Evolutionary conservation across 2,113 vertebrate genomes (phyloP), one percentile per base, ranked within the genome.

Genomic region (Lathamus discolor): DNA sequence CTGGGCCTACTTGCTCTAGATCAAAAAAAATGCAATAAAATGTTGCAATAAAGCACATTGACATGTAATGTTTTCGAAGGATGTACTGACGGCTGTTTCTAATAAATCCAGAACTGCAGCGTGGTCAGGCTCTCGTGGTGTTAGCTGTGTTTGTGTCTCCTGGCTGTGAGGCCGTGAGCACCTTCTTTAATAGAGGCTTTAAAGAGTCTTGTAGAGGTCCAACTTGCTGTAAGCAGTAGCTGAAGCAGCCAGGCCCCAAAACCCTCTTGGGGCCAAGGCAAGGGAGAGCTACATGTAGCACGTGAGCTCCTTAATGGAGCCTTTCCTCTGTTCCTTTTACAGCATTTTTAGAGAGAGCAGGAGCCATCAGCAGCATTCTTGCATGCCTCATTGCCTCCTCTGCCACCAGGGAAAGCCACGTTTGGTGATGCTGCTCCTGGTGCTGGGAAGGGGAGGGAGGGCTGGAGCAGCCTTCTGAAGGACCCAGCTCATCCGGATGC

Each of bases 1-100:
- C 96, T 98, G 97, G 96, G 97, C 97, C 96, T 97, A 98, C 96
- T 98, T 97, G 97, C 98, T 98, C 97, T 97, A 97, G 95, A 97
- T 97, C 86, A 82, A 96, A 96, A 96, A 96, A 97, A 97, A 97
- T 92, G 97, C 97, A 98, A 98, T 98, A 98, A 98, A 98, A 96
- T 91, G 94, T 97, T 98, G 98, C 98, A 98, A 97, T 98, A 98
- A 98, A 98, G 87, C 95, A 97, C 92, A 92, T 97, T 75, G 96
- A 85, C 92, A 96, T 97, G 97, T 97, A 97, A 96, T 96, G 96
- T 97, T 97, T 96, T 92, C 94, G 95, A 96, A 96, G 97, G 97
- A 96, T 97, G 97, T 96, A 97, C 97, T 96, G 95, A 97, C 95
- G 85, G 93, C 96, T 97, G 96, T 97, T 97, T 97, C 95, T 96